Base-by-base conservation (phyloP, 2,113 vertebrate genomes). In the Oceanodroma tethys region DNA sequence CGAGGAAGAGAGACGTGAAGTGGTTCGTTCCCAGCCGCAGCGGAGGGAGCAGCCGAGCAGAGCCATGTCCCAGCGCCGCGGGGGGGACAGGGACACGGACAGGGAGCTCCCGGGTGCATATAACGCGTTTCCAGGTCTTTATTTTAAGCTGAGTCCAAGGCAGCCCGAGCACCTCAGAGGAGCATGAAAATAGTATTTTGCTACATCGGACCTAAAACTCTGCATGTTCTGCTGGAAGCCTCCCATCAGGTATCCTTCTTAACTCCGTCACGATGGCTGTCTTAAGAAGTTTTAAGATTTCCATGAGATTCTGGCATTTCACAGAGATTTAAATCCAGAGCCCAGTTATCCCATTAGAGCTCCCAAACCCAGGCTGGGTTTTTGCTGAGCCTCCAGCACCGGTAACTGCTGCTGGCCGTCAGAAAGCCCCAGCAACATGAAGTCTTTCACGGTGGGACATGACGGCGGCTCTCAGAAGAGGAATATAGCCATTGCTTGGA, bases 381-480 rank as follows among this genome's bases (percentile, higher is more conserved):
- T 34, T 19, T 13, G 7, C 22, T 25, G 19, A 72, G 40, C 12
- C 19, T 50, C 29, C n/a, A 16, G 19, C 40, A 22, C 3, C 1
- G 23, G 29, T 11, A 55, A 47, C 12, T 30, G 62, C 40, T n/a
- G 56, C n/a, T 55, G 13, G 5, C 62, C 18, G 2, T 9, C 22
- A 23, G 60, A 40, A 50, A n/a, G 34, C 14, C 14, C 27, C 29
- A 11, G 5, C 2, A 4, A 27, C 6, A 3, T 5, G 4, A n/a
- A 19, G 16, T 10, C 42, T 17, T 42, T 11, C 1, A 0, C 7
- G 48, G 27, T 27, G 27, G 55, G 38, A 22, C 5, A 2, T 3
- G 47, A 7, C 11, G 40, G 30, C 2, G 7, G 8, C 18, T 18
- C 27, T 27, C 17, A 12, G 20, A 38, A 42, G 23, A 53, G 4